Base-by-base conservation (phyloP, 2,797 vertebrate genomes). In the Pagetopsis macropterus region DNA sequence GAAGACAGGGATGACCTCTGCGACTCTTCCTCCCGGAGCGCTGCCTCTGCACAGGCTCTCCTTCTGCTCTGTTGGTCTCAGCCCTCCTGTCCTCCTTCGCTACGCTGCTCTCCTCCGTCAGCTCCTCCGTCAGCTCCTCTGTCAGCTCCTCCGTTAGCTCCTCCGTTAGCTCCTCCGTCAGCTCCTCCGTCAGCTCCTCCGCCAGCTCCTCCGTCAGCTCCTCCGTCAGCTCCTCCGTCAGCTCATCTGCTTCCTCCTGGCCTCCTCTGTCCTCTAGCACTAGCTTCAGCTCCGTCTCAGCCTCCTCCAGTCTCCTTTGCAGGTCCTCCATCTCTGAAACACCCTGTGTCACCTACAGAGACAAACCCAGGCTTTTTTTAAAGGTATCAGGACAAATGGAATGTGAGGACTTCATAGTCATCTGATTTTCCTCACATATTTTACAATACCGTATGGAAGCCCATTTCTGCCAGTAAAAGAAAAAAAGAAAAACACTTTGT, bases 271-370 rank as follows among this genome's bases (percentile, higher is more conserved):
- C 74, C 57, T 84, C 87, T 55, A 91, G 71, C 56, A 74, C 17
- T 76, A 84, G 72, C 71, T 79, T 88, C 40, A 92, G 83, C 70
- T 86, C 81, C 0, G 61, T 68, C 87, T 93, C 87, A 0, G 81
- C 72, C 21, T 27, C 80, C 52, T 91, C 86, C 78, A 90, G 79
- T 3, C 81, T 89, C 68, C 60, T 88, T 81, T 79, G 91, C 78
- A 91, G 79, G 9, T 84, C 83, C 52, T 88, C 84, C 0, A 89
- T 78, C 81, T 91, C 84, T 2, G 49, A 73, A 9, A 45, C 82
- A 0, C 80, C 86, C 70, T 86, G 87, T 0, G 69, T 81, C 51
- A 88, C 85, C 82, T 89, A 5, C 44, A 65, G 9, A 65, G 3
- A 59, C 62, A 65, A 4, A 55, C 3, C 8, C 0, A 13, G 10